Evolutionary conservation across 1,140 invertebrate genomes (phyloP).

Genomic region (Rhynchophorus ferrugineus): DNA sequence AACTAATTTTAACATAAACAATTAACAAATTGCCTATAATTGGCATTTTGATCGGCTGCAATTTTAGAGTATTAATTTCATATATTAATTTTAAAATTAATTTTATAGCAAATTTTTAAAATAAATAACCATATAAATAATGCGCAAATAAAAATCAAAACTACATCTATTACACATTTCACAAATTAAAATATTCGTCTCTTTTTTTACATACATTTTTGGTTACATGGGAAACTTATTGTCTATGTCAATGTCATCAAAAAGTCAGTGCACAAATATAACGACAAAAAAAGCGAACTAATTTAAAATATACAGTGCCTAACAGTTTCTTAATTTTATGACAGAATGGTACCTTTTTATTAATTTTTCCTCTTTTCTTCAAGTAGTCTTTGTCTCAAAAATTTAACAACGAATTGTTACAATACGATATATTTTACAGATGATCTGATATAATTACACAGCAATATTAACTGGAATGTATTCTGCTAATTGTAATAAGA

Average conservation of each 20-base stretch:
- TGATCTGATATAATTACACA: conserved; percentile 22
- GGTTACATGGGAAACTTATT: conserved; percentile 18
- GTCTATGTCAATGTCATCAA: conserved; percentile 19
- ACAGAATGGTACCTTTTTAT: conserved; percentile 11
- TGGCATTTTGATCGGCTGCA: conserved; percentile 18
- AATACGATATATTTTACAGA: conserved; percentile 20
- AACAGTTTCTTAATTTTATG: not conserved
- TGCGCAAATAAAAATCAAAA: conserved; percentile 1
- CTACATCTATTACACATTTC: conserved; percentile 19
- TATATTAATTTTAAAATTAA: conserved; percentile 1
- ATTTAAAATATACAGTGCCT: conserved; percentile 17
- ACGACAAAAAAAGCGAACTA: conserved; percentile 9
- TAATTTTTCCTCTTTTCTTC: no score
- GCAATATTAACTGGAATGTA: conserved; percentile 23
- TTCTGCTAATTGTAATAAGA: conserved; percentile 1
- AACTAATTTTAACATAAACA: not conserved
- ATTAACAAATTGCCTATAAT: conserved; percentile 14
- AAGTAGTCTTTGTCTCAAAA: conserved; percentile 23
- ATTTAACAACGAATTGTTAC: conserved; percentile 18
- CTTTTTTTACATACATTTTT: conserved; percentile 21
- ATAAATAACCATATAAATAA: conserved; percentile 17
- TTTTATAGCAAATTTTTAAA: not conserved
- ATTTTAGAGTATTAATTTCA: conserved; percentile 7
- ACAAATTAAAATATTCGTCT: conserved; percentile 12
- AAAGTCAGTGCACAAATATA: conserved; percentile 16